Evolutionary conservation across 92 coral and sea anemone species (phyloP).

Genomic region (Palythoa grandis): DNA sequence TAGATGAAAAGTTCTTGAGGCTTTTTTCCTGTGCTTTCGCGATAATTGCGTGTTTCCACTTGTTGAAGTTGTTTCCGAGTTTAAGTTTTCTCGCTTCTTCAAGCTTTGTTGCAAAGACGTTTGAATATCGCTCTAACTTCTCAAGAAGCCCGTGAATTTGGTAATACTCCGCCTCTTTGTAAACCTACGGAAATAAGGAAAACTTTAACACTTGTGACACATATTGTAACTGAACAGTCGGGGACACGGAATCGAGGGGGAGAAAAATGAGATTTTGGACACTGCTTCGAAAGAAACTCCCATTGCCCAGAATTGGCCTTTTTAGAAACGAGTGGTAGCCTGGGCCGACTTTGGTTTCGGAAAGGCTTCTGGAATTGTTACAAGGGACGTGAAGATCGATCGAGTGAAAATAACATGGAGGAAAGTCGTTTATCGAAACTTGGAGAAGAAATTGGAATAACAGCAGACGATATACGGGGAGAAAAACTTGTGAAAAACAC

Average conservation of each 20-base stretch:
- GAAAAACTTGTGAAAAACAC: no score
- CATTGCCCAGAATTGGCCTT: no score
- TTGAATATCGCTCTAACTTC: slow-evolving; percentile 82
- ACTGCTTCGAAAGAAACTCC: no score
- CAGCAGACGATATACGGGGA: no score
- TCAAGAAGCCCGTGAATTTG: slow-evolving; percentile 79
- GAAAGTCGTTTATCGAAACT: no score
- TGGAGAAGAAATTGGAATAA: no score
- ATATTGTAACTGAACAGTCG: neutral
- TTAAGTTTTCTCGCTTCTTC: slow-evolving; percentile 75
- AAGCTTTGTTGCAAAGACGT: slow-evolving; percentile 83
- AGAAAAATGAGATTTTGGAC: no score
- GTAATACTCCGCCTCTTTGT: slow-evolving; percentile 91
- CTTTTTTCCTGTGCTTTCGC: slow-evolving; percentile 88
- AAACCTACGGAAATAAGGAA: slow-evolving; percentile 63
- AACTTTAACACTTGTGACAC: neutral
- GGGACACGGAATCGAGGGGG: neutral
- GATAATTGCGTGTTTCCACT: slow-evolving; percentile 78
- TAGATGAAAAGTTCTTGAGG: slow-evolving; percentile 65
- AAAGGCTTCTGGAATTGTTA: no score
- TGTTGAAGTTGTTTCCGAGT: slow-evolving; percentile 76
- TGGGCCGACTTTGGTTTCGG: no score
- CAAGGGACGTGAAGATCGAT: no score
- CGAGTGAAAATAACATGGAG: no score
- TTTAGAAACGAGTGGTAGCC: no score